Base-by-base conservation (phyloP, 2,797 vertebrate species). In the Eulemur rubriventer region DNA sequence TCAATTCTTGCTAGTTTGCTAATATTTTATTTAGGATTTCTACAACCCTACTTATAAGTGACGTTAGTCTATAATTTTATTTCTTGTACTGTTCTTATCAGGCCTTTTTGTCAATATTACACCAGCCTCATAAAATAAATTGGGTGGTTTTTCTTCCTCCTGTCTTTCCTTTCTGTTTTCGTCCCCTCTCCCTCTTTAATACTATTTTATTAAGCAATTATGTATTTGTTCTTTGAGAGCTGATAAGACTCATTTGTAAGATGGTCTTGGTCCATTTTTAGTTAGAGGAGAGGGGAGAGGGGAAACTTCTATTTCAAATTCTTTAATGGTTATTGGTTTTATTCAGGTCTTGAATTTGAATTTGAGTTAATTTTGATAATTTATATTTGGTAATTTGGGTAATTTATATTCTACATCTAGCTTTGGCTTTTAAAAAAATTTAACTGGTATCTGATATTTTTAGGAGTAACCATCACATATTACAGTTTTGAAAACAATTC, bases 401-500 rank as follows among this genome's bases (percentile, higher is more conserved):
- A 79, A 79, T 46, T 69, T 61, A 59, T 52, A 72, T 69, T 83
- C 52, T 76, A 41, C 52, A 59, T 48, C 33, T 81, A 81, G 22
- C 70, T 70, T 52, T 65, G 14, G 33, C 16, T 82, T 91, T 55
- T 61, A 1, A 78, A 90, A 84, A 94, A 65, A 20, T 16, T 22
- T 86, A 59, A 85, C 73, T 30, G 6, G 52, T 70, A 13, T 91
- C 59, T 75, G 35, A 17, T 55, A 70, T n/a, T 96, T 90, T 89
- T 63, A 67, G 17, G 26, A 87, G 20, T 88, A 93, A 95, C 33
- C 73, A 61, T 1, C n/a, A 88, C 2, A 48, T 0, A 43, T 46
- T 72, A 88, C 30, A 38, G 3, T 73, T 93, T 86, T 78, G n/a
- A 92, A 94, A 84, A 96, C 30, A 81, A 96, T 63, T 84, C 6